Evolutionary conservation across 2,113 vertebrate species (phyloP).

Genomic region (Porphyrio hochstetteri): DNA sequence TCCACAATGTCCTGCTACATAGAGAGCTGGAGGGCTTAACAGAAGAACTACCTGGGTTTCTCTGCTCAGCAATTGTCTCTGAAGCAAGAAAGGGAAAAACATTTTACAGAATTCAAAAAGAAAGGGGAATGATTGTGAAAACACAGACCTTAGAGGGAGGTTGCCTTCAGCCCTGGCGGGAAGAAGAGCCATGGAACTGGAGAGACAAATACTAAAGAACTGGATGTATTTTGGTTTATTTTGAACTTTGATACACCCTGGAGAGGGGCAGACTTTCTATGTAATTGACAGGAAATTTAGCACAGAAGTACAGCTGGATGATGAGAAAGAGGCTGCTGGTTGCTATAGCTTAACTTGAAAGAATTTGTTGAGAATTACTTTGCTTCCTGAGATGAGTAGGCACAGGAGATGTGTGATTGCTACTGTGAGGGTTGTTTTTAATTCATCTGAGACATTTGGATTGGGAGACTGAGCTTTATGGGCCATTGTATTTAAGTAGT

Average conservation of each 20-base stretch:
- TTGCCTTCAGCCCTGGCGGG: background rate
- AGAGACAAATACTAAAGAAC: background rate
- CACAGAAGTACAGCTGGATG: background rate
- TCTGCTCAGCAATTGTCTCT: background rate
- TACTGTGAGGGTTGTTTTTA: background rate
- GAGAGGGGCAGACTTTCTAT: background rate
- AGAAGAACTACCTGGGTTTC: background rate
- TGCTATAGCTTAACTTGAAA: background rate
- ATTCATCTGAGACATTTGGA: background rate
- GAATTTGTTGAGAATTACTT: background rate
- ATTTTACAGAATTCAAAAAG: background rate
- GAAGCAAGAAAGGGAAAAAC: background rate
- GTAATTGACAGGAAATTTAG: background rate
- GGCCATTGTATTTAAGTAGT: background rate
- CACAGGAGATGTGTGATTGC: background rate
- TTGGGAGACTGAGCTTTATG: constrained; percentile 13
- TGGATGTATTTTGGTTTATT: background rate
- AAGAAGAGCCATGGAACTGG: background rate
- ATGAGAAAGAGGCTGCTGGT: background rate
- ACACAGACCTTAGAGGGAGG: background rate
- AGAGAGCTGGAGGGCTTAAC: background rate
- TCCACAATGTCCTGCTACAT: background rate
- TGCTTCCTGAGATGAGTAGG: background rate
- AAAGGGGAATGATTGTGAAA: background rate
- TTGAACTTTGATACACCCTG: background rate